Evolutionary conservation across 2,888 invertebrate genomes (phyloP), one percentile per base, ranked within the genome.

Genomic region (Deroplatys truncata): DNA sequence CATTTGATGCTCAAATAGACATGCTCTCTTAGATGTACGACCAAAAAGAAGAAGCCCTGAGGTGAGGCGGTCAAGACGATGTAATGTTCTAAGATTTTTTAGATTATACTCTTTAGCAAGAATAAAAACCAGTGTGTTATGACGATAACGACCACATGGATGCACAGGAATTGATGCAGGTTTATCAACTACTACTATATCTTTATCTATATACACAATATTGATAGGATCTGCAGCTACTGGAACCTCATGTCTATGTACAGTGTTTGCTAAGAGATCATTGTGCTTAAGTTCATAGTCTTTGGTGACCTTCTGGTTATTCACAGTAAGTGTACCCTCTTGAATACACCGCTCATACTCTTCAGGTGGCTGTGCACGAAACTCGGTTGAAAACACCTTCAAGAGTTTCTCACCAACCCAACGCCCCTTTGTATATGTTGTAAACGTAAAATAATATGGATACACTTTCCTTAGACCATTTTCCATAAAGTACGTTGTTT

Each of bases 151-250:
- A 91, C 99, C 99, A 94, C 99, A 99, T 3, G 99, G 99, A 94
- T 99, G 99, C 90, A 99, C 98, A 94, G 99, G 99, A 95, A 99
- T 98, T 95, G 99, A 99, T 95, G 98, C 98, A 94, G 99, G 99
- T 96, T 99, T 99, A 97, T 99, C 98, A 95, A 99, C 98, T 95
- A 99, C 99, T 95, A 99, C 97, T 95, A 99, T 96, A 95, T 99
- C 98, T 95, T 99, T 98, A 95, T 98, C 98, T 96, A 98, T 98
- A 95, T 98, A 97, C 94, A 99, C 97, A 95, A 99, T 97, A 95
- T 97, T 97, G 96, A 99, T 98, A 95, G 97, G 97, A 96, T 98
- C 97, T 95, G 98, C 97, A 95, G 98, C 97, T 94, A 99, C 99
- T 94, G 99, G 98, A 95, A 98, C 98, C 96, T 99, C 99, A 96